Percentiles rank a stretch among this genome's conserved stretches.
These are phyloP conservation scores for Aldabrachelys gigantea DNA, from an alignment of 2,113 vertebrate species.

Conservation along the genomic window DNA sequence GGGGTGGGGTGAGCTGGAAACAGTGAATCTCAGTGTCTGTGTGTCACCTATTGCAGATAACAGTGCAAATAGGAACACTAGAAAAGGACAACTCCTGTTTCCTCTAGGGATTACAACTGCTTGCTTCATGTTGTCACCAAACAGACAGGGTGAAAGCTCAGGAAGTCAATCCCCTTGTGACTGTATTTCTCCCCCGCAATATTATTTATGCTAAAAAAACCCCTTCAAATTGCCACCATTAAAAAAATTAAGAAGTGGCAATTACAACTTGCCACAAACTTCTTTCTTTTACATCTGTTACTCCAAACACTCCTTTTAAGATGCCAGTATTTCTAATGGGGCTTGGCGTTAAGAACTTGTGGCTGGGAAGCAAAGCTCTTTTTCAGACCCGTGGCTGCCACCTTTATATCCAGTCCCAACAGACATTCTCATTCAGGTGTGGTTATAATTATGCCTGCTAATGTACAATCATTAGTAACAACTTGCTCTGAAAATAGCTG, in stretches of 20 bases:
- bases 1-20: not conserved
- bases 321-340: not conserved
- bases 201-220: not conserved
- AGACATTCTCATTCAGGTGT: conserved; percentile 57
- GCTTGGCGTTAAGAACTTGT: not conserved
- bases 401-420: not conserved
- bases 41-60: conserved; percentile 4
- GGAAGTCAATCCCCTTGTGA: accelerated
- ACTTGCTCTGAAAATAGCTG: conserved; percentile 49
- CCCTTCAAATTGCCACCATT: not conserved
- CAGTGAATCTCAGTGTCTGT: not conserved
- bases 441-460: conserved; percentile 53
- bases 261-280: conserved; percentile 1
- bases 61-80: accelerated
- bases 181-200: not conserved
- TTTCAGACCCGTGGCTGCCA: conserved; percentile 33
- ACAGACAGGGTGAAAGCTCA: accelerated
- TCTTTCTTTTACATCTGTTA: not conserved
- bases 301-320: not conserved
- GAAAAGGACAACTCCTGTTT: not conserved
- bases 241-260: not conserved
- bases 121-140: not conserved
- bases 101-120: not conserved
- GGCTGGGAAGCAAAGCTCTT: conserved; percentile 39
- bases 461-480: conserved; percentile 60